Evolutionary conservation across 2,797 vertebrate species (phyloP), one percentile per base, ranked within the genome.

Genomic region (Rhinoraja longicauda): DNA sequence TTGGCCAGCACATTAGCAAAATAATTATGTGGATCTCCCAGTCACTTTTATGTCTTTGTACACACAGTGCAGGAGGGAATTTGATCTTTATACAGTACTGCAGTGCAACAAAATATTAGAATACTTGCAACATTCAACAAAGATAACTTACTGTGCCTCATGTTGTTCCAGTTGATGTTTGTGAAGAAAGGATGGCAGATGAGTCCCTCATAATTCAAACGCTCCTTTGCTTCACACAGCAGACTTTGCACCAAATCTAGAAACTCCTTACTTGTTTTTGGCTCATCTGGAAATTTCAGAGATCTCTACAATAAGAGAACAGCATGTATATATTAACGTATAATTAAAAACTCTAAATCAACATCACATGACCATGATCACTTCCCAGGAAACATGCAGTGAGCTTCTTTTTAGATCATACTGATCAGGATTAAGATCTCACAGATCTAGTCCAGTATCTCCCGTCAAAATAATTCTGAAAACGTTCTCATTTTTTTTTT

Each of bases 101-200:
- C 9, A 26, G 8, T 32, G 59, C 45, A 32, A 90, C 24, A 84
- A 32, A 29, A 32, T 32, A 10, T 7, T 19, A 90, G n/a, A 17
- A 53, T 24, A 53, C 39, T 73, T 73, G 10, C 26, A 53, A n/a
- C 13, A 36, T 90, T 96, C 96, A 94, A 94, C 94, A 73, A 57
- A 21, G 29, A 57, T 64, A 75, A 96, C 97, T 98, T 94, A 99
- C 99, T 97, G 94, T 97, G 97, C 95, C 96, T 96, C 90, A 99
- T 96, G 95, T 96, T 95, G 94, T 95, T 97, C 99, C 98, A 99
- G 95, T 99, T 97, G 0, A 97, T 94, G 78, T 93, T 96, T 77
- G 97, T 96, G 95, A 99, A 99, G 95, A 99, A 99, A 2, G 97
- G 94, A 95, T 99, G 99, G 94, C 98, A 99, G 94, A 97, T 97